A percentile compares a stretch with the other conserved stretches of the same genome.
Conservation (phyloP, 2,113 vertebrate genomes). For the Clinocottus analis region DNA sequence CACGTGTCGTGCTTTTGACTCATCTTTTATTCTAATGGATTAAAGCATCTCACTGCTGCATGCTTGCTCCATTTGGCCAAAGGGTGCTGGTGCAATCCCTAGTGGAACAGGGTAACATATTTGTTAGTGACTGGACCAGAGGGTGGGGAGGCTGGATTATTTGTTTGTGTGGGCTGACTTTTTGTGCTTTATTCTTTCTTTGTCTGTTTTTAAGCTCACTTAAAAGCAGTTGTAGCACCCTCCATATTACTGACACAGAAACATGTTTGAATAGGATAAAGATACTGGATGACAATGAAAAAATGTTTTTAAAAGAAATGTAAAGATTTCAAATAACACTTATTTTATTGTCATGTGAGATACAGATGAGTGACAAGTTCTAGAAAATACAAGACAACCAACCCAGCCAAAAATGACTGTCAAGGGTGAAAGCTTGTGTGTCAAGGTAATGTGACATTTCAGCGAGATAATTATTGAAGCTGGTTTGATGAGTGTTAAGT, state of each 20-base stretch:
- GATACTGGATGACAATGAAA: not conserved
- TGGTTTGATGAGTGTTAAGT: not conserved
- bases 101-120: constrained; percentile 2
- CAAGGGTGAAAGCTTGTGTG: not conserved
- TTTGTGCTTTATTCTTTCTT: not conserved
- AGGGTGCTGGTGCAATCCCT: not conserved
- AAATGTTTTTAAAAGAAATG: not conserved
- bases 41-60: not conserved
- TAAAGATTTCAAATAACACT: not conserved
- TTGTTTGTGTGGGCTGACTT: constrained; percentile 16
- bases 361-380: not conserved
- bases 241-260: not conserved
- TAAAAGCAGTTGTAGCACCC: not conserved
- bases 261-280: not conserved
- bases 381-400: not conserved
- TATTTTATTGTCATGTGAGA: not conserved
- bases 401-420: not conserved
- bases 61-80: not conserved
- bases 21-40: not conserved
- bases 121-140: not conserved
- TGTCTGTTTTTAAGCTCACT: not conserved
- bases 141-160: not conserved
- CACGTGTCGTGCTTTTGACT: not conserved
- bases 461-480: not conserved
- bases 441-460: not conserved